Conservation (phyloP, 2,113 vertebrate genomes). For the Todiramphus saurophagus region DNA sequence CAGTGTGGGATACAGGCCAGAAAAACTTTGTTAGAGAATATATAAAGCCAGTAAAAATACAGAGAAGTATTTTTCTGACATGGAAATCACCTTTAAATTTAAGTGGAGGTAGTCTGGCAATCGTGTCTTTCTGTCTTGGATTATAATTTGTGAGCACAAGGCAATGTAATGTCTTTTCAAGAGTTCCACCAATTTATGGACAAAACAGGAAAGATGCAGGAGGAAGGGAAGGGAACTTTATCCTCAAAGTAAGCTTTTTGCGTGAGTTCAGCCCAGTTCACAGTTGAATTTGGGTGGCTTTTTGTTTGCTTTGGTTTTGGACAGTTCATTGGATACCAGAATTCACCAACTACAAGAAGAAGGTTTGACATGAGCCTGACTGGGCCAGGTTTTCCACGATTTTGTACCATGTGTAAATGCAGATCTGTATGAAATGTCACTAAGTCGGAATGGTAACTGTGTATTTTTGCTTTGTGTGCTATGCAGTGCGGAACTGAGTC, state of each 20-base stretch:
- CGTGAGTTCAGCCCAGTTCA: neutral
- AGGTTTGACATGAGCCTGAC: neutral
- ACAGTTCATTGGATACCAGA: neutral
- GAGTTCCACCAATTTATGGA: neutral
- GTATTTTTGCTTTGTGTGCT: neutral
- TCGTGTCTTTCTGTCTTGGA: neutral
- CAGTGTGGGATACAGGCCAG: neutral
- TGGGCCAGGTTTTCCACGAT: neutral
- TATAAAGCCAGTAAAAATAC: neutral
- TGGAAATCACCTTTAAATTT: neutral
- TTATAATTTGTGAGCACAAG: neutral
- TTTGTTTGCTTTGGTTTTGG: neutral
- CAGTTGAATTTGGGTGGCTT: neutral
- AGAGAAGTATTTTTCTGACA: neutral
- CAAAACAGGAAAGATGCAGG: neutral
- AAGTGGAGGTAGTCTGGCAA: neutral
- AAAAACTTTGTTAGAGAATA: neutral
- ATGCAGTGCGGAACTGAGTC: neutral
- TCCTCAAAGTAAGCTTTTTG: neutral
- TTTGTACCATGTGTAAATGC: neutral
- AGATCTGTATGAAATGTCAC: neutral
- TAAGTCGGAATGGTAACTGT: neutral
- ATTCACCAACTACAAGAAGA: neutral
- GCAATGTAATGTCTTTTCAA: neutral
- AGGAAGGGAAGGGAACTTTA: neutral